Conservation (phyloP, 2,888 invertebrate genomes). For the Tetramorium bicarinatum region DNA sequence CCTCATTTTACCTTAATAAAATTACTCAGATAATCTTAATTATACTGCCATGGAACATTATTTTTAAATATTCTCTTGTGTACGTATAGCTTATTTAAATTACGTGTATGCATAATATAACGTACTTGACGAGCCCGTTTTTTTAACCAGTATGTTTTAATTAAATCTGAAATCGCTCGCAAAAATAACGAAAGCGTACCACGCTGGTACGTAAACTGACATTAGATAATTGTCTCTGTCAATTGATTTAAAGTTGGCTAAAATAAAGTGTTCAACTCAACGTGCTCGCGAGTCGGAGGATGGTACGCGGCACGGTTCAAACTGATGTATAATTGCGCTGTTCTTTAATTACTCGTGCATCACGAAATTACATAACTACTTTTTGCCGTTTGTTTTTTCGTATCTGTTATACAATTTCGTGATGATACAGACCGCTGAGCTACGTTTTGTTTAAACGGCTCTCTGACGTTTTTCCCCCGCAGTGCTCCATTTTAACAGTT, state of each 20-base stretch:
- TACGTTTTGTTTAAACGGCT: slow-evolving; percentile 15
- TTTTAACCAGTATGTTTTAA: slow-evolving; percentile 44
- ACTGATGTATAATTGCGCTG: slow-evolving; percentile 13
- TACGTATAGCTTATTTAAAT: slow-evolving; percentile 37
- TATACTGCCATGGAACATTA: slow-evolving; percentile 34
- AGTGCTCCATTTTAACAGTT: slow-evolving; percentile 27
- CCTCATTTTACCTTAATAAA: slow-evolving; percentile 40
- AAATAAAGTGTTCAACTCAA: not conserved
- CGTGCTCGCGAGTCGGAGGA: slow-evolving; percentile 1
- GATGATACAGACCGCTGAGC: not conserved
- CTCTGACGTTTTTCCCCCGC: not conserved
- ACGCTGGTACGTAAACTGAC: slow-evolving; percentile 19
- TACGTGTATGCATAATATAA: slow-evolving; percentile 29
- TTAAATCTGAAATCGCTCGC: slow-evolving; percentile 41
- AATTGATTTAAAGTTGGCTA: slow-evolving; percentile 37
- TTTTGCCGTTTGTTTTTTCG: not conserved
- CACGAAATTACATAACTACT: not conserved
- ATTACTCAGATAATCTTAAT: slow-evolving; percentile 41
- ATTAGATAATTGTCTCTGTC: slow-evolving; percentile 48
- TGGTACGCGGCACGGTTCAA: not conserved
- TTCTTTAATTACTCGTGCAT: slow-evolving; percentile 38
- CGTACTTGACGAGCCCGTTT: slow-evolving; percentile 5
- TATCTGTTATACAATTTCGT: not conserved
- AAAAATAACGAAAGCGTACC: slow-evolving; percentile 20
- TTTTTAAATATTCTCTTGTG: slow-evolving; percentile 43